Evolutionary conservation across 2,113 vertebrate species (phyloP).

Genomic region (Pelusios castaneus): DNA sequence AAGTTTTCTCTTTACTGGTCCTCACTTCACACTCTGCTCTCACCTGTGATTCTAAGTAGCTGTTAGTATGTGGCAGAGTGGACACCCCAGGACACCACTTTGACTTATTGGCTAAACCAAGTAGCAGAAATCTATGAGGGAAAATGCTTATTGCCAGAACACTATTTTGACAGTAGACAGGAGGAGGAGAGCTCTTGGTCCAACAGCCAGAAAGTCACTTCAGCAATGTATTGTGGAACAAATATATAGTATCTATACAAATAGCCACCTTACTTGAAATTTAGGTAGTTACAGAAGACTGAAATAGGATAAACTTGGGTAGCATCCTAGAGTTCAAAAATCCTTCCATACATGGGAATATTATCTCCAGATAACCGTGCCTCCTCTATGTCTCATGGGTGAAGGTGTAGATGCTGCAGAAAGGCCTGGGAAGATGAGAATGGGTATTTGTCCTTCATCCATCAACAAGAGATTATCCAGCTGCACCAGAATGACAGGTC

Average conservation of each 20-base stretch:
- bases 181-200: too few relatives aligned
- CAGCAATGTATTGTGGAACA: too few relatives aligned
- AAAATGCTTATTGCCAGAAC: too few relatives aligned
- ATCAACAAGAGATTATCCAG: conserved; percentile 39
- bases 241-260: neutral
- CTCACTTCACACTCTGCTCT: too few relatives aligned
- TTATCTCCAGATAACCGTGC: conserved; percentile 14
- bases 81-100: too few relatives aligned
- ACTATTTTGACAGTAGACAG: too few relatives aligned
- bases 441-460: conserved; percentile 21
- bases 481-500: neutral
- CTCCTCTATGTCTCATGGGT: neutral
- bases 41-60: too few relatives aligned
- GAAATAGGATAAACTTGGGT: neutral
- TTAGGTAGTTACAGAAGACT: conserved; percentile 25
- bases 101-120: too few relatives aligned
- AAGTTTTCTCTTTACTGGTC: too few relatives aligned
- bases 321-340: neutral
- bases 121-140: too few relatives aligned
- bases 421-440: conserved; percentile 11
- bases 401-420: conserved; percentile 25
- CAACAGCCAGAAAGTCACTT: too few relatives aligned
- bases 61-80: too few relatives aligned
- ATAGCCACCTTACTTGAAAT: neutral
- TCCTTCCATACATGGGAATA: conserved; percentile 2